These are phyloP conservation scores for Dromococcyx pavoninus DNA, from an alignment of 2,797 vertebrate species.

Conservation along the genomic window DNA sequence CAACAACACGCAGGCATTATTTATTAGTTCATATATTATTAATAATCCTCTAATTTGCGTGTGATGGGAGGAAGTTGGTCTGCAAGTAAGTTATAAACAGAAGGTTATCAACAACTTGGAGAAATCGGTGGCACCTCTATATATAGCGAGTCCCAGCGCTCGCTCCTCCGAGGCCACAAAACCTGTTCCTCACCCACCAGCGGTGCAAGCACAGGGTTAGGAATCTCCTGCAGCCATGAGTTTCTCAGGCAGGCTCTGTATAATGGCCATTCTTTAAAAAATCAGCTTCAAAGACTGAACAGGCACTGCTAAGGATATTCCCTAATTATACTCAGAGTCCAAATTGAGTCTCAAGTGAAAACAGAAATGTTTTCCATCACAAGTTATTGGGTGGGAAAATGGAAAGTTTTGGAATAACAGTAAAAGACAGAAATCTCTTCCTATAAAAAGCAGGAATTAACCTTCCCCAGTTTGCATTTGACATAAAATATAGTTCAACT, in stretches of 20 bases:
- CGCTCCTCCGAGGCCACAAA: neutral
- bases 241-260: neutral
- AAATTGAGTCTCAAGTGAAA: too few species aligned
- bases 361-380: neutral
- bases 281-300: neutral
- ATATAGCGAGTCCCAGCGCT: neutral
- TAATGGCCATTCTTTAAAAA: neutral
- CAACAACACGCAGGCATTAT: neutral
- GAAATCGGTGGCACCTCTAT: slow-evolving; percentile 18
- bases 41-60: neutral
- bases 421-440: neutral
- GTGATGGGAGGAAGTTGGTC: slow-evolving; percentile 29
- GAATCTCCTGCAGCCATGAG: neutral
- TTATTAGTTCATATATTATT: slow-evolving; percentile 34
- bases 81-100: slow-evolving; percentile 28
- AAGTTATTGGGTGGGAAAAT: neutral
- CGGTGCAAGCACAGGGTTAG: neutral
- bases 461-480: neutral
- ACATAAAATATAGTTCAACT: neutral
- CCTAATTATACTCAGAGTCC: neutral
- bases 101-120: slow-evolving; percentile 7
- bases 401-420: neutral
- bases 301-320: neutral
- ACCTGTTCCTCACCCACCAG: neutral
- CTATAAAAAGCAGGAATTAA: neutral